Conservation (phyloP, 2,113 vertebrate genomes). For the Mugil cephalus region DNA sequence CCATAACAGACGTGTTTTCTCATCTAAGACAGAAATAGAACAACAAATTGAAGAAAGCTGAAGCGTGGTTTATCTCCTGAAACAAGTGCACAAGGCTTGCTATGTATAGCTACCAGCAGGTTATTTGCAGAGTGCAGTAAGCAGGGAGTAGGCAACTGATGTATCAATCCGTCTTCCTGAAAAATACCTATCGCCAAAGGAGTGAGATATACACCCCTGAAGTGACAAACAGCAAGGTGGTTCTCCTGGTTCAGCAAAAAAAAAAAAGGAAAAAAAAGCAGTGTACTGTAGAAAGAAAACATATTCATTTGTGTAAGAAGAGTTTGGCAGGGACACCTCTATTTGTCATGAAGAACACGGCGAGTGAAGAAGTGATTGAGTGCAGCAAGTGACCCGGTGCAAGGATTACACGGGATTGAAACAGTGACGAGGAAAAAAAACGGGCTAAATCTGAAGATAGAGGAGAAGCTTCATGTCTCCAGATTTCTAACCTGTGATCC, state of each 20-base stretch:
- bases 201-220: slow-evolving; percentile 56
- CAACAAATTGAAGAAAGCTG: slow-evolving; percentile 9
- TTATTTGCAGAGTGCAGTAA: slow-evolving; percentile 58
- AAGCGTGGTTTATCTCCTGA: slow-evolving; percentile 31
- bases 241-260: slow-evolving; percentile 74
- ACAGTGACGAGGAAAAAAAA: slow-evolving; percentile 28
- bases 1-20: too few relatives aligned
- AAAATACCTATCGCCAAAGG: slow-evolving; percentile 61
- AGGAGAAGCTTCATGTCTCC: slow-evolving; percentile 3
- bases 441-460: slow-evolving; percentile 16
- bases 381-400: slow-evolving; percentile 46
- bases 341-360: slow-evolving; percentile 65
- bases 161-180: slow-evolving; percentile 71
- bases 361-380: slow-evolving; percentile 59
- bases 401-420: slow-evolving; percentile 48
- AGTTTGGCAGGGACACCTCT: slow-evolving; percentile 61
- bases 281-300: slow-evolving; percentile 40
- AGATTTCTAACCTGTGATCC: not conserved
- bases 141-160: slow-evolving; percentile 49
- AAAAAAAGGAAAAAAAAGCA: not conserved
- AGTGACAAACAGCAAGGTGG: slow-evolving; percentile 63
- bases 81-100: slow-evolving; percentile 35
- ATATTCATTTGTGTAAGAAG: slow-evolving; percentile 71
- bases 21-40: too few relatives aligned
- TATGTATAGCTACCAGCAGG: slow-evolving; percentile 46